phyloP scores from a whole-genome alignment of 2,888 invertebrate genomes.

The Netelia melanura region DNA sequence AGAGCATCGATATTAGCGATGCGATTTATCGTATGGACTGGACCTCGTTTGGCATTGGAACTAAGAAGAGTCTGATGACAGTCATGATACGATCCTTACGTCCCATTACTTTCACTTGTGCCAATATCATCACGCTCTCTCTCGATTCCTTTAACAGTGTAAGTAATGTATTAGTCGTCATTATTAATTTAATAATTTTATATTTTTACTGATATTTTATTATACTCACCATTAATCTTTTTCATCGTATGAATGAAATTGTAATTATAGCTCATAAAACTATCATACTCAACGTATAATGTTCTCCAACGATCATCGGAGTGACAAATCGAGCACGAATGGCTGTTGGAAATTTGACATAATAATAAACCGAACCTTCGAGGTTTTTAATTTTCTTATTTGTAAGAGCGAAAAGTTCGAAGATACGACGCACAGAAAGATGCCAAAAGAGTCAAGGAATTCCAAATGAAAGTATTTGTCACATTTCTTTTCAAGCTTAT shows the following conservation, averaged over 20 bases:
- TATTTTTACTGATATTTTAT: not conserved
- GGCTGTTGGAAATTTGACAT: too few species aligned
- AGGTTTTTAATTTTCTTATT: too few species aligned
- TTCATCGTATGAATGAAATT: not conserved
- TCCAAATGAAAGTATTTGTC: not conserved
- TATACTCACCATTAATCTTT: too few species aligned
- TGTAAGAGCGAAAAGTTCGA: too few species aligned
- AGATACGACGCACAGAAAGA: too few species aligned
- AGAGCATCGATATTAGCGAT: constrained; percentile 70
- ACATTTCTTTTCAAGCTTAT: not conserved
- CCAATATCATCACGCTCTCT: constrained; percentile 70
- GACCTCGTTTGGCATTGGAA: constrained; percentile 55
- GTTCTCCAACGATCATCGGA: constrained; percentile 61
- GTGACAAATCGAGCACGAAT: not conserved
- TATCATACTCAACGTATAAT: constrained; percentile 71
- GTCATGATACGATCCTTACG: constrained; percentile 68
- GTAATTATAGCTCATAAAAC: constrained; percentile 67
- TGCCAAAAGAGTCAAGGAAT: not conserved
- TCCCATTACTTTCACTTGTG: constrained; percentile 71
- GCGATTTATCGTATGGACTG: constrained; percentile 73
- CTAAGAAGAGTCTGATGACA: constrained; percentile 69
- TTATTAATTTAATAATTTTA: not conserved
- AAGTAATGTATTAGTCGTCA: constrained; percentile 25
- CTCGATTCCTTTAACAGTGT: constrained; percentile 71
- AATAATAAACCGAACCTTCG: too few species aligned